Conservation (phyloP, 2,888 invertebrate species). For the Nyleta sp. region DNA sequence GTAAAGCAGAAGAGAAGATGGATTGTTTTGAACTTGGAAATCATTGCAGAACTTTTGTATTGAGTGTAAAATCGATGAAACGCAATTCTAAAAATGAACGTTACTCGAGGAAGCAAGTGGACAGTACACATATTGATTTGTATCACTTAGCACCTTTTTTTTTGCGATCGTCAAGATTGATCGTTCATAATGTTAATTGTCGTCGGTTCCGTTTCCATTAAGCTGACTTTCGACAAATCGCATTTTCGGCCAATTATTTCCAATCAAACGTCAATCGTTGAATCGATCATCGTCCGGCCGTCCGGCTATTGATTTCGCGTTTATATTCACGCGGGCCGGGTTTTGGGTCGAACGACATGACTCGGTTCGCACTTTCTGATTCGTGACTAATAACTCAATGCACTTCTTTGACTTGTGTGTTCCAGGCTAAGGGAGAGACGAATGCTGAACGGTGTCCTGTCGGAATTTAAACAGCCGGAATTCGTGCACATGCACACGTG, state of each 20-base stretch:
- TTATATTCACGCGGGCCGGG: slow-evolving; percentile 12
- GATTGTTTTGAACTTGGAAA: too few relatives aligned
- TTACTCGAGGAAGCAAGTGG: slow-evolving; percentile 18
- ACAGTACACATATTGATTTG: slow-evolving; percentile 53
- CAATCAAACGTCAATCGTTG: slow-evolving; percentile 21
- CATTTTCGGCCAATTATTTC: slow-evolving; percentile 15
- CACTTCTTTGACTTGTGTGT: slow-evolving; percentile 47
- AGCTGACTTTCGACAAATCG: slow-evolving; percentile 30
- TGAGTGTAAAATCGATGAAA: too few relatives aligned
- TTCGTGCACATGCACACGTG: background rate
- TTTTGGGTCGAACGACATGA: background rate
- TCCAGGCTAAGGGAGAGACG: slow-evolving; percentile 23
- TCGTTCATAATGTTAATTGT: slow-evolving; percentile 1
- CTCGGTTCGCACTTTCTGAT: background rate
- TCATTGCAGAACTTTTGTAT: too few relatives aligned
- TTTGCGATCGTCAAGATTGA: slow-evolving; percentile 21
- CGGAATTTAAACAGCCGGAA: slow-evolving; percentile 18
- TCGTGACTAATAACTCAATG: slow-evolving; percentile 19
- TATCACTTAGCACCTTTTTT: slow-evolving; percentile 44
- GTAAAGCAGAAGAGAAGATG: too few relatives aligned
- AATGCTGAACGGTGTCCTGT: slow-evolving; percentile 3
- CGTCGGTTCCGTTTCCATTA: slow-evolving; percentile 15
- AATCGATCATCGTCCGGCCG: background rate
- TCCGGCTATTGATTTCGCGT: slow-evolving; percentile 19
- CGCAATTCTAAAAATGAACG: slow-evolving; percentile 1